phyloP scores from a whole-genome alignment of 2,888 invertebrate genomes.

The Ceriagrion tenellum region DNA sequence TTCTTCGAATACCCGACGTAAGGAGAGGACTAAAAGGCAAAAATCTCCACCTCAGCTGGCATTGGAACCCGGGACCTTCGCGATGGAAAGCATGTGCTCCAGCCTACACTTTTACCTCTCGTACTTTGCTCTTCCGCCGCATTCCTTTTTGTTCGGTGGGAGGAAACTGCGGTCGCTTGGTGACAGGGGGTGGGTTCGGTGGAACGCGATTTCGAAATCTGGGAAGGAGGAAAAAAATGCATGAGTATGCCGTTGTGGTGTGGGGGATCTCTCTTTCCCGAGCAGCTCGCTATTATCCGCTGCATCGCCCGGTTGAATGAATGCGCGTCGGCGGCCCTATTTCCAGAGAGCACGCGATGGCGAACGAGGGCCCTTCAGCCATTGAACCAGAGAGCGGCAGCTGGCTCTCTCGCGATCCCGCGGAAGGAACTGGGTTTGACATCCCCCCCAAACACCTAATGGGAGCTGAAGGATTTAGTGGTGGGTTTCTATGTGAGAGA shows the following conservation, averaged over 20 bases:
- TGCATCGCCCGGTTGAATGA: neutral
- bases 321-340: neutral
- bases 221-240: neutral
- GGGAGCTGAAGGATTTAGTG: conserved; percentile 24
- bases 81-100: too few relatives aligned
- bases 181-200: neutral
- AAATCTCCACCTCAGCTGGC: too few relatives aligned
- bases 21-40: too few relatives aligned
- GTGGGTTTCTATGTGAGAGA: neutral
- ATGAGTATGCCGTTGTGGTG: neutral
- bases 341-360: neutral
- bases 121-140: too few relatives aligned
- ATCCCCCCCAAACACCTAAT: neutral
- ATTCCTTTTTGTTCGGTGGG: neutral
- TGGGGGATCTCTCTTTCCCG: neutral
- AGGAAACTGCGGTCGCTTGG: neutral
- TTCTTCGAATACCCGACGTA: too few relatives aligned
- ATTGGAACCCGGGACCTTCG: too few relatives aligned
- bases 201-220: neutral
- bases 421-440: neutral
- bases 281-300: neutral
- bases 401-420: neutral
- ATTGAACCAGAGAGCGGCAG: neutral
- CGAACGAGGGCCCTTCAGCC: neutral
- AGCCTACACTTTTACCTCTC: too few relatives aligned